Evolutionary conservation across 2,797 vertebrate species (phyloP).

Genomic region (Falco columbarius): DNA sequence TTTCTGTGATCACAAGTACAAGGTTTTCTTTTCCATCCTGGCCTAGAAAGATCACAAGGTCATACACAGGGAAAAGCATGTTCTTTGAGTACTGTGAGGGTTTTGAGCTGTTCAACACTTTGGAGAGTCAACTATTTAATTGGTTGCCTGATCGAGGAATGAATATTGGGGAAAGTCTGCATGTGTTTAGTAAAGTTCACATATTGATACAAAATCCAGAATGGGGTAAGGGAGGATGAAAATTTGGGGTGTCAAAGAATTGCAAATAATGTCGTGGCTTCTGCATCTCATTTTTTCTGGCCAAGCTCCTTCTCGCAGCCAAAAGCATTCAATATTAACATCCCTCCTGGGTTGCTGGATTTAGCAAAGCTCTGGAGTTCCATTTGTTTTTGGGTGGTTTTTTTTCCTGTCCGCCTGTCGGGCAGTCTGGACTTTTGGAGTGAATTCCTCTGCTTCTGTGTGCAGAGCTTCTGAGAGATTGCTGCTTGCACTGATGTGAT

Average conservation of each 20-base stretch:
- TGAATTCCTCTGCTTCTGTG: neutral
- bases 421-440: slow-evolving; percentile 66
- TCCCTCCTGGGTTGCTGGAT: neutral
- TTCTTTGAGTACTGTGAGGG: neutral
- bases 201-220: neutral
- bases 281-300: neutral
- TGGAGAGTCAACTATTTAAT: neutral
- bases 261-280: neutral
- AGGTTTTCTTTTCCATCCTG: neutral
- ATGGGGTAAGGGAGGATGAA: neutral
- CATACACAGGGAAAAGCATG: neutral
- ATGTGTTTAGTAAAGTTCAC: accelerated
- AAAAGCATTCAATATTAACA: neutral
- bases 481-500: slow-evolving; percentile 1
- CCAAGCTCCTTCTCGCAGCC: neutral
- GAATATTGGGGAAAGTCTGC: neutral
- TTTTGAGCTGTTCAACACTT: neutral
- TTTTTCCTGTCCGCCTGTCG: neutral
- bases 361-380: neutral
- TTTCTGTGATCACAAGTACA: neutral
- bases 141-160: neutral
- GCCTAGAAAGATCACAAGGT: neutral
- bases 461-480: slow-evolving; percentile 21
- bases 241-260: neutral
- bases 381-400: neutral